Evolutionary conservation across 2,797 vertebrate genomes (phyloP).

Genomic region (Pantherophis alleghaniensis): DNA sequence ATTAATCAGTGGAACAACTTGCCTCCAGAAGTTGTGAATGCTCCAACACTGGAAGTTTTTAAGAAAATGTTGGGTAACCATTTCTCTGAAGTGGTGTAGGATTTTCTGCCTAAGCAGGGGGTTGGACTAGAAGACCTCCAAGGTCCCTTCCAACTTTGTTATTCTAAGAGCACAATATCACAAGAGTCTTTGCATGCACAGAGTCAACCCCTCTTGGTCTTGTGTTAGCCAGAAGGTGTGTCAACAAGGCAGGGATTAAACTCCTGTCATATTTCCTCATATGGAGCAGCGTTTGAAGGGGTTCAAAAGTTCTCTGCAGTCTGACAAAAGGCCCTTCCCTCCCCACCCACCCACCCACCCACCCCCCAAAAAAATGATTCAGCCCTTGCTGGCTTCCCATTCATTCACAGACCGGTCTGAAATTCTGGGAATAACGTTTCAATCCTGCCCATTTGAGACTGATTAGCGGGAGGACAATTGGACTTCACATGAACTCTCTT

Average conservation of each 20-base stretch:
- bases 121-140: no score
- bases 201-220: background rate
- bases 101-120: no score
- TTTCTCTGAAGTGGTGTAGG: no score
- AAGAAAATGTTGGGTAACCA: no score
- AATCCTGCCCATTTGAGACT: background rate
- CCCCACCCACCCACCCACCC: no score
- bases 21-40: no score
- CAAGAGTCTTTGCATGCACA: background rate
- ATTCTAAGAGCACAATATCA: background rate
- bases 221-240: background rate
- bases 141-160: no score
- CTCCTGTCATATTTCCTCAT: no score
- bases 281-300: background rate
- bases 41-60: no score
- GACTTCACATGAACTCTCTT: background rate
- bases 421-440: background rate
- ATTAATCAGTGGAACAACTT: no score
- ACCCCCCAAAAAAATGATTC: background rate
- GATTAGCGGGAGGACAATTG: no score
- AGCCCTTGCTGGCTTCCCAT: background rate
- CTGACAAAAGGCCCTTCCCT: no score
- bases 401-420: background rate
- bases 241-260: background rate
- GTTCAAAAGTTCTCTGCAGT: background rate